Conservation (phyloP, 2,888 invertebrate species). For the Trichacis sp. region DNA sequence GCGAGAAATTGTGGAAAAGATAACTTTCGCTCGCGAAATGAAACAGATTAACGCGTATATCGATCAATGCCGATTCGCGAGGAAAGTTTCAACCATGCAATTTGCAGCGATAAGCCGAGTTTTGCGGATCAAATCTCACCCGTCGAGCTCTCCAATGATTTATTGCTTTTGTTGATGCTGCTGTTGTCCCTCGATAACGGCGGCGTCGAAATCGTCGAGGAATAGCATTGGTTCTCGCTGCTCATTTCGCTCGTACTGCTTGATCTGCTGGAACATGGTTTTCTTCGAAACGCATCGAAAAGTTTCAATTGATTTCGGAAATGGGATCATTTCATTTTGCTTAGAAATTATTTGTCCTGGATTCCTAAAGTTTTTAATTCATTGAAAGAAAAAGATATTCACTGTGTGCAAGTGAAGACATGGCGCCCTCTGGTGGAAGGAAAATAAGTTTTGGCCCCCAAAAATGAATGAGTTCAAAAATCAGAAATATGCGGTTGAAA, state of each 20-base stretch:
- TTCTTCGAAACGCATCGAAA: constrained; percentile 59
- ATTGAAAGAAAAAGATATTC: too few relatives aligned
- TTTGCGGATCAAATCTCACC: constrained; percentile 32
- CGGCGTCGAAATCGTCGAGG: constrained; percentile 67
- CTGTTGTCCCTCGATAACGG: constrained; percentile 71
- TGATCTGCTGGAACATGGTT: constrained; percentile 59
- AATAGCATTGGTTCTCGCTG: constrained; percentile 64
- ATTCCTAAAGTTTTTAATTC: too few relatives aligned
- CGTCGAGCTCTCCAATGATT: constrained; percentile 48
- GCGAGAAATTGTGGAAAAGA: neutral
- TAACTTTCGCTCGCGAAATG: neutral
- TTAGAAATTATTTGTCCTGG: too few relatives aligned
- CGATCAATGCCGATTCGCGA: neutral
- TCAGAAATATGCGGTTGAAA: too few relatives aligned
- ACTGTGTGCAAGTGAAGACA: too few relatives aligned
- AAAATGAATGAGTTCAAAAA: neutral
- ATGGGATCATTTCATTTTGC: neutral
- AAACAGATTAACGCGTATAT: neutral
- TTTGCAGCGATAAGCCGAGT: neutral
- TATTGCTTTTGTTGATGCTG: constrained; percentile 56
- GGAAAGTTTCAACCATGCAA: neutral
- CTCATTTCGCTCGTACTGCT: constrained; percentile 67
- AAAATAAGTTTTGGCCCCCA: too few relatives aligned
- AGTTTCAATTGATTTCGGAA: neutral
- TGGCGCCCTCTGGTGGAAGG: too few relatives aligned